Conservation (phyloP, 2,797 vertebrate species). For the Masticophis lateralis region DNA sequence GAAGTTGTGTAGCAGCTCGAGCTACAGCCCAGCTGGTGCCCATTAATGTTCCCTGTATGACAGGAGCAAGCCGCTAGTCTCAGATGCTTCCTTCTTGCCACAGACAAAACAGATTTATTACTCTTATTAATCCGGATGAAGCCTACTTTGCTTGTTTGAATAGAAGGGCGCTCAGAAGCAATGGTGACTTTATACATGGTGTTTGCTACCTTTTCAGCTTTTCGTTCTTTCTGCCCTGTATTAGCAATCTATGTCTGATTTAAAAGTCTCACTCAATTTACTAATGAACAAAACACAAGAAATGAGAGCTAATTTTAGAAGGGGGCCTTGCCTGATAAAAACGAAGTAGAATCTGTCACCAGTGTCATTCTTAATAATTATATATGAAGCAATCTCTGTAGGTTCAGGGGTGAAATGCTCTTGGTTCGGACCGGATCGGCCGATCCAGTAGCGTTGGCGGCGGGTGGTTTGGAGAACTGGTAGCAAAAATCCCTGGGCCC, state of each 20-base stretch:
- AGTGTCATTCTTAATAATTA: not conserved
- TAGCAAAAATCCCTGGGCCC: too few species aligned
- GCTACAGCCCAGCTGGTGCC: conserved; percentile 71
- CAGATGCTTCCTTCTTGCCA: conserved; percentile 56
- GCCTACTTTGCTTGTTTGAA: conserved; percentile 27
- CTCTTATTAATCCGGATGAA: conserved; percentile 44
- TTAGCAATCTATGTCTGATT: not conserved
- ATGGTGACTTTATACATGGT: not conserved
- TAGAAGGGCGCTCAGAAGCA: conserved; percentile 32
- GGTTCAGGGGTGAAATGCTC: not conserved
- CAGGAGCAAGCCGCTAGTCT: conserved; percentile 51
- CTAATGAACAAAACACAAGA: not conserved
- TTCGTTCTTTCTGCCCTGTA: not conserved
- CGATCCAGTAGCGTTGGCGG: too few species aligned
- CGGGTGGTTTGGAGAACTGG: too few species aligned
- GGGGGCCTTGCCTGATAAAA: not conserved
- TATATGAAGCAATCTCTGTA: not conserved
- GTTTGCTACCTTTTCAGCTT: not conserved
- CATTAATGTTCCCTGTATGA: conserved; percentile 63
- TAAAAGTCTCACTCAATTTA: not conserved
- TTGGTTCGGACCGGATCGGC: too few species aligned
- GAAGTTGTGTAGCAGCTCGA: conserved; percentile 63
- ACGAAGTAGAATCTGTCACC: not conserved
- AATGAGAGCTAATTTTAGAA: not conserved
- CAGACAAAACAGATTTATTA: conserved; percentile 52